Conservation (phyloP, 2,113 vertebrate genomes). For the Donacobius atricapilla region DNA sequence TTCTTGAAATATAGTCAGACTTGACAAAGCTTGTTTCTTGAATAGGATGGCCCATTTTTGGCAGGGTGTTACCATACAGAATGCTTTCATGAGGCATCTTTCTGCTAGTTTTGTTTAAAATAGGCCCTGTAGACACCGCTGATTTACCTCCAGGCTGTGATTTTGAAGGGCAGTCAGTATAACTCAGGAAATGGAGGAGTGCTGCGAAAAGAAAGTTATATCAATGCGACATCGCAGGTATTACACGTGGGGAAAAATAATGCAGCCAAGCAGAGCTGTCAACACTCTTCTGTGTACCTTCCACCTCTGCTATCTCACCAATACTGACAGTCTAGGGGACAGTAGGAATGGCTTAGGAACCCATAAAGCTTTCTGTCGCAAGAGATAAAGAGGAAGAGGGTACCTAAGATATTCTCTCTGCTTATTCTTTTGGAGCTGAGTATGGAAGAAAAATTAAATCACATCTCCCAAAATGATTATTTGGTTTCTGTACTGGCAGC, state of each 20-base stretch:
- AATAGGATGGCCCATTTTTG: background rate
- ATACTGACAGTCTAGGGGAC: slow-evolving; percentile 3
- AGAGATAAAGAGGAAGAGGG: background rate
- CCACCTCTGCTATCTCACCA: background rate
- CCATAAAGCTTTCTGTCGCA: background rate
- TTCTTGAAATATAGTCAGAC: background rate
- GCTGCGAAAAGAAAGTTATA: background rate
- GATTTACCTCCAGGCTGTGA: background rate
- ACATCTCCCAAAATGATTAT: background rate
- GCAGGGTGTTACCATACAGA: background rate
- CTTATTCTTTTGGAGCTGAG: background rate
- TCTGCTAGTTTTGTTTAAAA: background rate
- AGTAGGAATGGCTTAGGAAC: background rate
- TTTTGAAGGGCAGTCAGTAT: slow-evolving; percentile 43
- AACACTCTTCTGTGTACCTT: background rate
- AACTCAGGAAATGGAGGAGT: slow-evolving; percentile 13
- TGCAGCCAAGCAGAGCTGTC: slow-evolving; percentile 44
- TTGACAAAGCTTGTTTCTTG: background rate
- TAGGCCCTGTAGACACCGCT: background rate
- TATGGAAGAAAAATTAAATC: background rate
- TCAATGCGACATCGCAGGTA: slow-evolving; percentile 51
- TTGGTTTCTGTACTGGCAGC: background rate
- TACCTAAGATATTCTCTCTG: background rate
- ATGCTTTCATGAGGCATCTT: background rate
- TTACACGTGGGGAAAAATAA: slow-evolving; percentile 7